Evolutionary conservation across 2,797 vertebrate species (phyloP).

Genomic region (Poecilia gillii): DNA sequence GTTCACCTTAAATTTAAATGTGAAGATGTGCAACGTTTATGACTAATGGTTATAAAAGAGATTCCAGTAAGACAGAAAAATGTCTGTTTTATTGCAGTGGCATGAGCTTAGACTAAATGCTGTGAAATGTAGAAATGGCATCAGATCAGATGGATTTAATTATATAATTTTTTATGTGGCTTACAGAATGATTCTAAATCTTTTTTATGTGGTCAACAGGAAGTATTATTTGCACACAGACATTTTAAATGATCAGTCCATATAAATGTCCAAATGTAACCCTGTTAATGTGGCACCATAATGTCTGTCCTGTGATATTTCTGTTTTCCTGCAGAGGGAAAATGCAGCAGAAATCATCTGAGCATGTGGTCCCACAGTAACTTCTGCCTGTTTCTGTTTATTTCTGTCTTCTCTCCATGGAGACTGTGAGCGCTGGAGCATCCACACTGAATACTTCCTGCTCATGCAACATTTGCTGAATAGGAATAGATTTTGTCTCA

Average conservation of each 20-base stretch:
- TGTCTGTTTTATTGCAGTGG: background rate
- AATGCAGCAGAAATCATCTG: background rate
- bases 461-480: background rate
- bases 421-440: background rate
- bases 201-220: background rate
- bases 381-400: background rate
- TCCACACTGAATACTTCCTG: background rate
- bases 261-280: background rate
- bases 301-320: background rate
- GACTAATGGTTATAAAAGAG: background rate
- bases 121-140: background rate
- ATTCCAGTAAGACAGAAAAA: background rate
- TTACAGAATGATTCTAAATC: background rate
- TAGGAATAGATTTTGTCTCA: conserved; percentile 9
- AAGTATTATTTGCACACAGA: background rate
- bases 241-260: background rate
- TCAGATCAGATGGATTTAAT: background rate
- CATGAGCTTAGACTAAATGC: background rate
- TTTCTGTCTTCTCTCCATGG: conserved; percentile 1
- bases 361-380: background rate
- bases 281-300: background rate
- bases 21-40: background rate
- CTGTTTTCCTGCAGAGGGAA: background rate
- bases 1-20: background rate
- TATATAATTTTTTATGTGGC: background rate